These are phyloP conservation scores for Bradypodion ventrale DNA, from an alignment of 2,797 vertebrate genomes.

Conservation along the genomic window DNA sequence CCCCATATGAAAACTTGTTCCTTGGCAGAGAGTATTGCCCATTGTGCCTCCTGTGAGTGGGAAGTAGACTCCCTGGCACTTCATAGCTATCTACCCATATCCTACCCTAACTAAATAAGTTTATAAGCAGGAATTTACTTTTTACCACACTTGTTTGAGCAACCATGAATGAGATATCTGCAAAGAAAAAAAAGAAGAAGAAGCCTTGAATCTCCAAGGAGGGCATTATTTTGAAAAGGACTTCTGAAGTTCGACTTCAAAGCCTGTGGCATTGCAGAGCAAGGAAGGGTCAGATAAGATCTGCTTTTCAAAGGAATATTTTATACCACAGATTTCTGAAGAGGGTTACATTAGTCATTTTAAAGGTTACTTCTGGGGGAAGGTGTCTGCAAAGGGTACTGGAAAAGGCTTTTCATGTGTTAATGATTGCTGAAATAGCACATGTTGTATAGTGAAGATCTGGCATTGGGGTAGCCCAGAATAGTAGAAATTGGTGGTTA, in stretches of 20 bases:
- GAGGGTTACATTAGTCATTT: constrained; percentile 25
- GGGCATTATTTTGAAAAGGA: neutral
- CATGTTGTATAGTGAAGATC: neutral
- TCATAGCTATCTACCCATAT: too few species aligned
- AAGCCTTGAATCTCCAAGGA: neutral
- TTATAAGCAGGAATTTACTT: neutral
- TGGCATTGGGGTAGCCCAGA: too few species aligned
- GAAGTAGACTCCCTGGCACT: too few species aligned
- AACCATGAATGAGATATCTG: neutral
- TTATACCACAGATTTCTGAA: neutral
- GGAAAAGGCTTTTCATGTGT: constrained; percentile 47
- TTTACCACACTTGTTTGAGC: neutral
- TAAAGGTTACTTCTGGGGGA: constrained; percentile 24
- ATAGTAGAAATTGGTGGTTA: too few species aligned
- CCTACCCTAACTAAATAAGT: neutral
- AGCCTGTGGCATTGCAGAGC: neutral
- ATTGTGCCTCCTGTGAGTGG: too few species aligned
- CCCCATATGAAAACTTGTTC: too few species aligned
- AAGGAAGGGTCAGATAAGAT: neutral
- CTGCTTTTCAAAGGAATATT: neutral
- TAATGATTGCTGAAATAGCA: constrained; percentile 45
- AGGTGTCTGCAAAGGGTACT: constrained; percentile 51
- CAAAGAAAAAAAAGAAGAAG: neutral
- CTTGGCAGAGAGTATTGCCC: too few species aligned
- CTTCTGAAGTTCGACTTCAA: neutral